Conservation (phyloP, 2,113 vertebrate species). For the Xiphophorus maculatus region DNA sequence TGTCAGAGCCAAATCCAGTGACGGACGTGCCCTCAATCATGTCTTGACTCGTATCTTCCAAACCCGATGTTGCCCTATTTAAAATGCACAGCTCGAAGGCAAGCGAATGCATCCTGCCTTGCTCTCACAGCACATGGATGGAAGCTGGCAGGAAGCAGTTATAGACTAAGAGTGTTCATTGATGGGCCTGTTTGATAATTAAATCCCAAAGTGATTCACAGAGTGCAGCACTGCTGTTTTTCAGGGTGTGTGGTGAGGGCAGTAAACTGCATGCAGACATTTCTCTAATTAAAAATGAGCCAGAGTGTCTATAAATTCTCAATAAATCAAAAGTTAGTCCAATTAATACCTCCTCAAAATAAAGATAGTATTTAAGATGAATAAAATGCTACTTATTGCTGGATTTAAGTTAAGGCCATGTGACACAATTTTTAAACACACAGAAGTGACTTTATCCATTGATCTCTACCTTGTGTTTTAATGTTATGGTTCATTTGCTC, state of each 20-base stretch:
- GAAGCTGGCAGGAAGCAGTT: slow-evolving; percentile 30
- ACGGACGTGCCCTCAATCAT: slow-evolving; percentile 26
- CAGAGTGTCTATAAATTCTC: no score
- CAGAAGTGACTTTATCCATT: slow-evolving; percentile 55
- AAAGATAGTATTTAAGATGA: background rate
- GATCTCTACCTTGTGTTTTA: slow-evolving; percentile 63
- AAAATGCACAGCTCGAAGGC: slow-evolving; percentile 20
- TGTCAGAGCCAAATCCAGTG: slow-evolving; percentile 21
- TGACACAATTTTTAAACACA: slow-evolving; percentile 8
- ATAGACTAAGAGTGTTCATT: slow-evolving; percentile 35
- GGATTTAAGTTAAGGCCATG: background rate
- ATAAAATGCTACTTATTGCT: background rate
- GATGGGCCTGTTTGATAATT: slow-evolving; percentile 42
- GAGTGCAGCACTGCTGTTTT: slow-evolving; percentile 19
- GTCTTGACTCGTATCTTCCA: slow-evolving; percentile 41
- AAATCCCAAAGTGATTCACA: slow-evolving; percentile 45
- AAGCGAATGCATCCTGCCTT: slow-evolving; percentile 3
- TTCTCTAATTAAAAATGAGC: background rate
- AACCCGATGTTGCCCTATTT: slow-evolving; percentile 14
- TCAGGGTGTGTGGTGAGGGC: background rate
- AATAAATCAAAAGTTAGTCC: background rate
- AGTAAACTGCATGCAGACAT: background rate
- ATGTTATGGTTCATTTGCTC: slow-evolving; percentile 55
- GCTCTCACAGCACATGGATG: slow-evolving; percentile 14
- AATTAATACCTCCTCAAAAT: background rate